Percentiles rank a stretch among this genome's conserved stretches.
These are phyloP conservation scores for Epirrita christyi DNA, from an alignment of 2,888 invertebrate species.

Conservation along the genomic window DNA sequence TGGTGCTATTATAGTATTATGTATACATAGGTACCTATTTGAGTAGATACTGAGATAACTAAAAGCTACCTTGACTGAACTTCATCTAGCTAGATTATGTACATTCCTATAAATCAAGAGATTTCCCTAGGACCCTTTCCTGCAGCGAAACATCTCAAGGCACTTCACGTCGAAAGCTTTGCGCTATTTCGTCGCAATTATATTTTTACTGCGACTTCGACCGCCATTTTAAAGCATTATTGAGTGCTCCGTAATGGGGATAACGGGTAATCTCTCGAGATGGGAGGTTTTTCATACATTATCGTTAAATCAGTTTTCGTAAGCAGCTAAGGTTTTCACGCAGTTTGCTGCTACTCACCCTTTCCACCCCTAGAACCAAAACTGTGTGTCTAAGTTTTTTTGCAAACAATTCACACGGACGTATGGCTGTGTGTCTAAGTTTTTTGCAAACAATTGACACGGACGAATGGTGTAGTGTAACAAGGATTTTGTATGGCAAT, in stretches of 20 bases:
- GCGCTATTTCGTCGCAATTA: conserved; percentile 31
- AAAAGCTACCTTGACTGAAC: no score
- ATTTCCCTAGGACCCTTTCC: conserved; percentile 21
- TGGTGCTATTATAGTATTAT: no score
- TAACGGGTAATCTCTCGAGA: conserved; percentile 27
- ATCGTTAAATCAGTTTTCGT: conserved; percentile 35
- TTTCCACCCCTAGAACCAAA: no score
- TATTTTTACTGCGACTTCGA: conserved; percentile 34
- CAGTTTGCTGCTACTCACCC: neutral
- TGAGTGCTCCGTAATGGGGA: conserved; percentile 33
- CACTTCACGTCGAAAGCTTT: conserved; percentile 28
- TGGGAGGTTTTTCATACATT: conserved; percentile 34
- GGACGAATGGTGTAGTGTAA: no score
- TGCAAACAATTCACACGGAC: no score
- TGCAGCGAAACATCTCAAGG: conserved; percentile 22
- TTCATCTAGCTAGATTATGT: neutral
- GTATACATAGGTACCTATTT: no score
- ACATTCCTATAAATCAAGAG: conserved; percentile 23
- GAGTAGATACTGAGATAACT: no score
- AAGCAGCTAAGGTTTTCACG: conserved; percentile 1
- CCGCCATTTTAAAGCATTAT: conserved; percentile 30
- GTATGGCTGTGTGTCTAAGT: no score
- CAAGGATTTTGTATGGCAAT: no score
- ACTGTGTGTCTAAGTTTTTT: no score
- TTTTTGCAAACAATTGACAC: no score